phyloP scores from a whole-genome alignment of 2,797 vertebrate species.

The Trematomus bernacchii region DNA sequence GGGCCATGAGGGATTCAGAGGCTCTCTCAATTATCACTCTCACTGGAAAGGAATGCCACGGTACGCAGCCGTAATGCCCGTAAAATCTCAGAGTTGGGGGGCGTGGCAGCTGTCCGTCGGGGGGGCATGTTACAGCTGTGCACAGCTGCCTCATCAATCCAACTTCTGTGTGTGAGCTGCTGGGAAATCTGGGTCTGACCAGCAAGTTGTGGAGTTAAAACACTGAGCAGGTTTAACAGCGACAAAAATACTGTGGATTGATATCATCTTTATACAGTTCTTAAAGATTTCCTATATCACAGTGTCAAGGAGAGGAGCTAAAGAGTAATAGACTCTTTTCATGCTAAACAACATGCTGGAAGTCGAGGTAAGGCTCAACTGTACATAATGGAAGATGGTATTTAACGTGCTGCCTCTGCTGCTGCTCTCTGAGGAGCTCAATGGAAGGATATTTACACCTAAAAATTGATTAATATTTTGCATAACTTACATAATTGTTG shows the following conservation, averaged over 20 bases:
- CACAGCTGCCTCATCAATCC: constrained; percentile 74
- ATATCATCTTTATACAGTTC: background rate
- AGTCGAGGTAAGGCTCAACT: constrained; percentile 52
- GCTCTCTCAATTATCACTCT: constrained; percentile 21
- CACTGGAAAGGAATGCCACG: constrained; percentile 68
- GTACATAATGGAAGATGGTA: background rate
- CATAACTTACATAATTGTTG: background rate
- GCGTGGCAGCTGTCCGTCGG: constrained; percentile 23
- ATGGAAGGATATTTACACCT: background rate
- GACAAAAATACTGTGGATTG: background rate
- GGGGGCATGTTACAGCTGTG: constrained; percentile 51
- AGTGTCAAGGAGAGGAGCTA: background rate
- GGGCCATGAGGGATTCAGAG: background rate
- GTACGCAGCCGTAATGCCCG: constrained; percentile 41
- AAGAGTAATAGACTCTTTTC: constrained; percentile 5
- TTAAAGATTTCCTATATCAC: background rate
- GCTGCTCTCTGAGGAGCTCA: background rate
- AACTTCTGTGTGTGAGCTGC: constrained; percentile 18
- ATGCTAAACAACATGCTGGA: constrained; percentile 26
- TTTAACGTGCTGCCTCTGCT: background rate
- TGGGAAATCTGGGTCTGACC: constrained; percentile 42
- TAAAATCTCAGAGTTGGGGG: constrained; percentile 49
- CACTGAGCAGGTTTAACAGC: background rate
- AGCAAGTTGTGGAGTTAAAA: background rate
- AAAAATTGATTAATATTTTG: background rate